These are phyloP conservation scores for Myopa tessellatipennis DNA, from an alignment of 2,888 invertebrate genomes.

Conservation along the genomic window DNA sequence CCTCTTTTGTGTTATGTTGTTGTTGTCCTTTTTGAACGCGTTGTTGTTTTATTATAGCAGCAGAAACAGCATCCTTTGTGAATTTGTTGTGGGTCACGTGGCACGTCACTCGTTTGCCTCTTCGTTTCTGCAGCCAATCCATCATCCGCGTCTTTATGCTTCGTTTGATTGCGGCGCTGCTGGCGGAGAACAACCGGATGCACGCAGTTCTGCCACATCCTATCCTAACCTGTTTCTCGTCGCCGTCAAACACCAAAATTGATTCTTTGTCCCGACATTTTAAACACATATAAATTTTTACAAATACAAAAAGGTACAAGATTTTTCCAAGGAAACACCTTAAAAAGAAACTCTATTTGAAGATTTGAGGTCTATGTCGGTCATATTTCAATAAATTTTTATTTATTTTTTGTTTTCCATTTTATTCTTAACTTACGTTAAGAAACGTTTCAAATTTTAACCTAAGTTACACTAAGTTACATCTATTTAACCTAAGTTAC, in stretches of 20 bases:
- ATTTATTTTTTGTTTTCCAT: too few relatives aligned
- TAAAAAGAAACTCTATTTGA: too few relatives aligned
- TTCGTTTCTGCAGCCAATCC: constrained; percentile 64
- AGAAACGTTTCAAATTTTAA: too few relatives aligned
- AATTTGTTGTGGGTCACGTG: constrained; percentile 55
- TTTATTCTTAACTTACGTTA: too few relatives aligned
- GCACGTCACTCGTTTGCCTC: constrained; percentile 50
- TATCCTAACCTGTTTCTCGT: not conserved
- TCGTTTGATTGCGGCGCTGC: not conserved
- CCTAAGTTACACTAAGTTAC: too few relatives aligned
- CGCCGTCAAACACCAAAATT: not conserved
- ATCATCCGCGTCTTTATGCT: constrained; percentile 50
- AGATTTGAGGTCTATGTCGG: too few relatives aligned
- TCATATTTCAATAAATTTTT: too few relatives aligned
- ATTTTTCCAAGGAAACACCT: too few relatives aligned
- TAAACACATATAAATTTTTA: too few relatives aligned
- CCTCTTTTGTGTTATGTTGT: constrained; percentile 44
- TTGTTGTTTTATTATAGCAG: not conserved
- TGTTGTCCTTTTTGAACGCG: not conserved
- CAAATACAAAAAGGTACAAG: too few relatives aligned
- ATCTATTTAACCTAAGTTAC: too few relatives aligned
- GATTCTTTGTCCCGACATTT: too few relatives aligned
- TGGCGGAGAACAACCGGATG: constrained; percentile 51
- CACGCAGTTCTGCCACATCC: constrained; percentile 36
- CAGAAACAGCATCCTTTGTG: constrained; percentile 40